Base-by-base conservation (phyloP, 2,797 vertebrate genomes). In the Chaunax sp. region DNA sequence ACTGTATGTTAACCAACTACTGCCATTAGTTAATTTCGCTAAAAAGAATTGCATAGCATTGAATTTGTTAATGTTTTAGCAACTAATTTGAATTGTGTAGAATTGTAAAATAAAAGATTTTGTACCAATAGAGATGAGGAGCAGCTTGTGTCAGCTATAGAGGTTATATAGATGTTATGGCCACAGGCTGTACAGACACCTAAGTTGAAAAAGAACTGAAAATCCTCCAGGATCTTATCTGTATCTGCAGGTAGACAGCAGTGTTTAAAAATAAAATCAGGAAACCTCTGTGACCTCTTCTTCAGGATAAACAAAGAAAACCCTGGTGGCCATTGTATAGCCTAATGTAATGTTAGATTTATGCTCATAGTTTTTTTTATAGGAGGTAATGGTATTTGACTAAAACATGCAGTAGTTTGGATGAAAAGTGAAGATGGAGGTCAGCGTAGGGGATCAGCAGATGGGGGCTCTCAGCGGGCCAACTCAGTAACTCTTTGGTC, bases 261-360 rank as follows among this genome's bases (percentile, higher is more conserved):
- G 18, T 59, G 20, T 41, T 50, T 25, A 23, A 15, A 7, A 8
- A 53, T 45, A 26, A 28, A 51, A 47, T 53, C 47, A 38, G 38
- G 43, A 72, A 52, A 63, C 43, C 63, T 52, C 30, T 55, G 16
- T 40, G 60, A 77, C 63, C 59, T 71, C 9, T 38, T 70, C 15
- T 50, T 30, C n/a, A 7, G 46, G 12, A 22, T 59, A 37, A 6
- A 47, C 19, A 28, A 49, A 60, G n/a, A 37, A n/a, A 30, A 19
- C 50, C 49, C 12, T 1, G 0, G 2, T 59, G 33, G 47, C 61
- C 35, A 23, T 8, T 23, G 35, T 26, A n/a, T 43, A 51, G n/a
- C n/a, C n/a, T 7, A 51, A 41, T 20, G 30, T 23, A 22, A 62
- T 40, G 52, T 83, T 38, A 72, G 66, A 19, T 38, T 49, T 38